Evolutionary conservation across 2,888 invertebrate species (phyloP), one percentile per base, ranked within the genome.

Genomic region (Eupelmus urozonus): DNA sequence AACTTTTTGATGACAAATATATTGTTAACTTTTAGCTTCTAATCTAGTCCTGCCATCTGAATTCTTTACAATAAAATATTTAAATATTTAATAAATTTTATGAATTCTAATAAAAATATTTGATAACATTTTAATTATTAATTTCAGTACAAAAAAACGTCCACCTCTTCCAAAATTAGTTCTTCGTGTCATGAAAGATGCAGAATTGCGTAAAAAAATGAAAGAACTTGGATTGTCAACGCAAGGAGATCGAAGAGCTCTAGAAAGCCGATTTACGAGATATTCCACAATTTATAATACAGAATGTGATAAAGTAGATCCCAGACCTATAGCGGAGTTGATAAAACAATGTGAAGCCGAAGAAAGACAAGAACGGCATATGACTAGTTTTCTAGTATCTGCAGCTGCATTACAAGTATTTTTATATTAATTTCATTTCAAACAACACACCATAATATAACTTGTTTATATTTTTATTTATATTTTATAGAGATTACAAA

Each of bases 81-180:
- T 49, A 40, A 40, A 25, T 57, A 25, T n/a, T n/a, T n/a, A n/a
- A n/a, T n/a, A 13, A 60, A 40, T 40, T 66, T 29, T 29, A n/a
- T 53, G 60, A 63, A n/a, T 72, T 13, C 20, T 49, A 51, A 27
- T 20, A 23, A 53, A 34, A 11, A 5, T 51, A 23, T 53, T 53
- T 34, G 23, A 25, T 40, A 25, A 57, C 40, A 4, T 23, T 53
- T 45, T 42, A 70, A 42, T 69, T 27, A 40, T 45, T 67, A 23
- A 59, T 53, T 11, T 51, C 29, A 80, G 80, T 11, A 42, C 13
- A 34, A 5, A 57, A 11, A 90, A 88, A 81, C 87, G 90, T 27
- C 89, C 90, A 79, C 90, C 90, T 4, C 78, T 92, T 71, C 90
- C 92, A 67, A 92, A 92, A 83, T 85, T 91, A 65, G 91, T 92